These are phyloP conservation scores for Ciconia maguari DNA, from an alignment of 2,113 vertebrate genomes.

Conservation along the genomic window DNA sequence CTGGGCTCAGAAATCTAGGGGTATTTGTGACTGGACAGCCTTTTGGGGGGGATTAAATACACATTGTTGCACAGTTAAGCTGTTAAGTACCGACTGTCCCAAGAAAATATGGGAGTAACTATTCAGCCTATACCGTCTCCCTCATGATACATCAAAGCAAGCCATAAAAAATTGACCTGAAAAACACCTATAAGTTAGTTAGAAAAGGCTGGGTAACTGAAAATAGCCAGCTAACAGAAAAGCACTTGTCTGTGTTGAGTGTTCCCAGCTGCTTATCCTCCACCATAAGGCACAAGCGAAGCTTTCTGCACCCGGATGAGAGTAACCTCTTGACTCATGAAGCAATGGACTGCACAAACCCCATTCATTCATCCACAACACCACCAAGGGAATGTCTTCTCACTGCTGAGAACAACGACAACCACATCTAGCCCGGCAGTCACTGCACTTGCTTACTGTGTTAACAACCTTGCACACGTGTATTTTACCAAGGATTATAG, in stretches of 20 bases:
- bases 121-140: not conserved
- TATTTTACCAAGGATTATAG: not conserved
- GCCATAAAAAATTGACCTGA: not conserved
- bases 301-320: not conserved
- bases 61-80: not conserved
- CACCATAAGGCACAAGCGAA: not conserved
- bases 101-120: not conserved
- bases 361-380: not conserved
- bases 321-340: not conserved
- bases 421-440: not conserved
- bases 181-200: not conserved
- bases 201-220: not conserved
- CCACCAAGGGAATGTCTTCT: not conserved
- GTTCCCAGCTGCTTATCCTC: not conserved
- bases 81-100: not conserved
- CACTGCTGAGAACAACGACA: not conserved
- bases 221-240: not conserved
- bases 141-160: not conserved
- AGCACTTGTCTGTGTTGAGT: not conserved
- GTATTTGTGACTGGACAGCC: not conserved
- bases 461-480: not conserved
- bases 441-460: not conserved
- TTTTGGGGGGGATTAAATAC: not conserved
- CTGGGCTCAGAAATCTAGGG: not conserved
- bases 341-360: not conserved